phyloP scores from a whole-genome alignment of 2,888 invertebrate genomes.

The Epirrhoe alternata region DNA sequence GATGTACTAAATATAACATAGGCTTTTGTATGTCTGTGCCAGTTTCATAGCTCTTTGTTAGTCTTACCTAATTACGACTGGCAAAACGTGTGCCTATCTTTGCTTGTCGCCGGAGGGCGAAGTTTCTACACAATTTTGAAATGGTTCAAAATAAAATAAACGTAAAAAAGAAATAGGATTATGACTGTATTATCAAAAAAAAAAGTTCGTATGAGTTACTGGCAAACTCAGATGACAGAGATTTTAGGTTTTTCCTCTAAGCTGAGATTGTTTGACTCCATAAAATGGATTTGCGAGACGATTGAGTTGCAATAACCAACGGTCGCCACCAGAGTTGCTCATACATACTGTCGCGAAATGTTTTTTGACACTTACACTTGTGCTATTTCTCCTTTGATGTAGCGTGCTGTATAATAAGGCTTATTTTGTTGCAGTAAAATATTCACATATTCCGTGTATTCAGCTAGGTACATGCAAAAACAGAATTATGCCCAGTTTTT shows the following conservation, averaged over 20 bases:
- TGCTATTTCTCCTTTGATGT: background rate
- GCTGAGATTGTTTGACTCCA: too few relatives aligned
- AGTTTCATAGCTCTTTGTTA: background rate
- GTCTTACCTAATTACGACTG: background rate
- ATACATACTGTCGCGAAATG: too few relatives aligned
- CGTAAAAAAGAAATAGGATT: too few relatives aligned
- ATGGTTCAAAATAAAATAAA: too few relatives aligned
- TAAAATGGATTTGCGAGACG: too few relatives aligned
- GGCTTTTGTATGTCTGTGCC: background rate
- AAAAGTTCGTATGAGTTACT: too few relatives aligned
- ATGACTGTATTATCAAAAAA: too few relatives aligned
- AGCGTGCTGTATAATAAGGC: background rate
- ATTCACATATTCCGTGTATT: background rate
- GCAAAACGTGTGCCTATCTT: background rate
- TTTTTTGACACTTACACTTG: too few relatives aligned
- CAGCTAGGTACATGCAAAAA: slow-evolving; percentile 28
- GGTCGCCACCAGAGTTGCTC: too few relatives aligned
- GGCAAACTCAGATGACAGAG: too few relatives aligned
- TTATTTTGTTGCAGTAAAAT: slow-evolving; percentile 1
- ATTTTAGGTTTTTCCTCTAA: too few relatives aligned
- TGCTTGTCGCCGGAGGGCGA: background rate
- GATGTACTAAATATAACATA: background rate
- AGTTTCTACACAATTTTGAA: background rate
- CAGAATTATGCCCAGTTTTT: slow-evolving; percentile 37
- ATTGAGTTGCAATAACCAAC: too few relatives aligned